Evolutionary conservation across 2,797 vertebrate genomes (phyloP).

Genomic region (Benthosema pterotum): DNA sequence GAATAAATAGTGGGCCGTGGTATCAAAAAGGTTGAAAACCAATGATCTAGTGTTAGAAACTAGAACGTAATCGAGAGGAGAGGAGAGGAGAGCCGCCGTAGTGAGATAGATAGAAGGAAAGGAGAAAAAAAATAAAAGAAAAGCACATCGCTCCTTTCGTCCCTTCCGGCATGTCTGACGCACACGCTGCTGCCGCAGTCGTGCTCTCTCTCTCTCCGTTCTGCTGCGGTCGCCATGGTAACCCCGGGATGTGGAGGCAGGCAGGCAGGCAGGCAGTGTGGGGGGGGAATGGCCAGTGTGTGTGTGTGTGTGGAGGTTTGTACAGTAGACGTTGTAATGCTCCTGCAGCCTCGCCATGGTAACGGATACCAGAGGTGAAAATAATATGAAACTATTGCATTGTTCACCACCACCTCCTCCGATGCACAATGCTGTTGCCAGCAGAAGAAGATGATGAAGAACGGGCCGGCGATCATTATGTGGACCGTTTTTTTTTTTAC

Average conservation of each 20-base stretch:
- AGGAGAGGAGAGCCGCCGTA: slow-evolving; percentile 52
- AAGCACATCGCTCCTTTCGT: slow-evolving; percentile 67
- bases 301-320: slow-evolving; percentile 66
- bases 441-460: slow-evolving; percentile 62
- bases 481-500: too few species aligned
- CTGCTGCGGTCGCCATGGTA: slow-evolving; percentile 73
- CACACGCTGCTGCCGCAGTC: slow-evolving; percentile 67
- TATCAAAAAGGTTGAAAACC: too few species aligned
- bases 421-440: slow-evolving; percentile 54
- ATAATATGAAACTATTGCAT: slow-evolving; percentile 66
- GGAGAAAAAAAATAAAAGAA: slow-evolving; percentile 50
- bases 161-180: slow-evolving; percentile 79
- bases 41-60: too few species aligned
- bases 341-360: slow-evolving; percentile 79
- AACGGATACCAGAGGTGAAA: slow-evolving; percentile 79
- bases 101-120: slow-evolving; percentile 26
- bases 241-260: slow-evolving; percentile 72
- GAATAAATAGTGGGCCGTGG: too few species aligned
- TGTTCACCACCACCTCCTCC: not conserved
- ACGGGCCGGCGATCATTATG: too few species aligned
- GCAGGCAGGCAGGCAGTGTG: slow-evolving; percentile 19
- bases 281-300: slow-evolving; percentile 73
- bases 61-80: too few species aligned
- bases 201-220: slow-evolving; percentile 66
- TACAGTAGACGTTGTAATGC: slow-evolving; percentile 68